Percentiles rank a stretch among this genome's conserved stretches.
Conservation (phyloP, 2,797 vertebrate species). For the Zenarchopterus dispar region DNA sequence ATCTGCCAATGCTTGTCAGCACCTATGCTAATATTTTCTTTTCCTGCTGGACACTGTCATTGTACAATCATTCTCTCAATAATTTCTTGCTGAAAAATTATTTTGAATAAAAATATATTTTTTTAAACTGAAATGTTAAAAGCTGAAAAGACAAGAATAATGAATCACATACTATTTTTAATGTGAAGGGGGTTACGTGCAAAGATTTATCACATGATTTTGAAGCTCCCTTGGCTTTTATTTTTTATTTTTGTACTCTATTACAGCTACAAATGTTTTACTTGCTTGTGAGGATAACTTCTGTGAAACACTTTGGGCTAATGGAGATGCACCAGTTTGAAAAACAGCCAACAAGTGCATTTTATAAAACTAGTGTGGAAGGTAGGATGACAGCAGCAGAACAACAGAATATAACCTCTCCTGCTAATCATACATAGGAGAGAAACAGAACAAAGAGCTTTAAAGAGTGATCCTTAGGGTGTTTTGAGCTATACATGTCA, state of each 20-base stretch:
- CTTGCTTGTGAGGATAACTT: background rate
- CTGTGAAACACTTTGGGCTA: background rate
- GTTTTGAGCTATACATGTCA: too few relatives aligned
- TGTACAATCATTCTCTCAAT: background rate
- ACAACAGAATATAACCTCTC: background rate
- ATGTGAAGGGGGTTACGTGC: background rate
- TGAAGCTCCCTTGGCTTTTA: background rate
- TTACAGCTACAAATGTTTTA: background rate
- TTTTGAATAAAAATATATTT: background rate
- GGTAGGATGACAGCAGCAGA: background rate
- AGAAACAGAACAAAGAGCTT: too few relatives aligned
- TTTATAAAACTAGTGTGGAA: conserved; percentile 15
- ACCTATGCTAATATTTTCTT: background rate
- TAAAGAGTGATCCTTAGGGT: too few relatives aligned
- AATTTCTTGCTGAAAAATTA: background rate
- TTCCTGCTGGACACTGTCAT: background rate
- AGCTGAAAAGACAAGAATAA: background rate
- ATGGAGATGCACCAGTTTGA: background rate
- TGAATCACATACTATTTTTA: background rate
- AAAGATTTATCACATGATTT: background rate
- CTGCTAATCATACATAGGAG: background rate
- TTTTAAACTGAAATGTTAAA: background rate
- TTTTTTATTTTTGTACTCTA: background rate
- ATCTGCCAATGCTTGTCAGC: background rate
- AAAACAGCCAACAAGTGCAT: background rate